Evolutionary conservation across 2,888 invertebrate genomes (phyloP).

Genomic region (Polydrusus cervinus): DNA sequence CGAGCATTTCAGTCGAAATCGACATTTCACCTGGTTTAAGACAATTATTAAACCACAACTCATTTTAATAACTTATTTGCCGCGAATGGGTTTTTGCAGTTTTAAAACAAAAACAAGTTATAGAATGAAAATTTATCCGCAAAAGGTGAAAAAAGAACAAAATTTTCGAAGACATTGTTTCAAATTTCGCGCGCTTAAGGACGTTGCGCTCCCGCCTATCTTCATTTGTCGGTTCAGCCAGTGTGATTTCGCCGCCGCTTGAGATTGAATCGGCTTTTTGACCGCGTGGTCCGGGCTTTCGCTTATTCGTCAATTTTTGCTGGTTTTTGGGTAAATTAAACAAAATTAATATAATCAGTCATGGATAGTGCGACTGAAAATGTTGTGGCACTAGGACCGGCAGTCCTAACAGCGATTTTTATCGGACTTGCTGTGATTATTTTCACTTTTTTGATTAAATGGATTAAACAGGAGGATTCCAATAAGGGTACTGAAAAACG

Average conservation of each 20-base stretch:
- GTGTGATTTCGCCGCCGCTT: constrained; percentile 36
- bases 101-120: background rate
- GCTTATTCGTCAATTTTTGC: constrained; percentile 30
- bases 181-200: constrained; percentile 42
- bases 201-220: constrained; percentile 36
- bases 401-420: constrained; percentile 62
- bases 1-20: constrained; percentile 43
- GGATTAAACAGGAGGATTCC: constrained; percentile 61
- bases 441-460: constrained; percentile 64
- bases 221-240: constrained; percentile 30
- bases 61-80: background rate
- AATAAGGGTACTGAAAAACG: constrained; percentile 59
- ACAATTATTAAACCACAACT: constrained; percentile 10
- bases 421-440: constrained; percentile 64
- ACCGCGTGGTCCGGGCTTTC: constrained; percentile 24
- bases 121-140: constrained; percentile 42
- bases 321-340: constrained; percentile 7
- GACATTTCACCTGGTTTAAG: constrained; percentile 38
- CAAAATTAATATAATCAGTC: constrained; percentile 15
- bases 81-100: constrained; percentile 45
- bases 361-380: constrained; percentile 53
- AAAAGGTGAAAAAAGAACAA: constrained; percentile 15
- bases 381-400: constrained; percentile 60
- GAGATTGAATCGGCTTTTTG: constrained; percentile 28
- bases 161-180: constrained; percentile 5